Evolutionary conservation across 2,113 vertebrate genomes (phyloP).

Genomic region (Meriones unguiculatus): DNA sequence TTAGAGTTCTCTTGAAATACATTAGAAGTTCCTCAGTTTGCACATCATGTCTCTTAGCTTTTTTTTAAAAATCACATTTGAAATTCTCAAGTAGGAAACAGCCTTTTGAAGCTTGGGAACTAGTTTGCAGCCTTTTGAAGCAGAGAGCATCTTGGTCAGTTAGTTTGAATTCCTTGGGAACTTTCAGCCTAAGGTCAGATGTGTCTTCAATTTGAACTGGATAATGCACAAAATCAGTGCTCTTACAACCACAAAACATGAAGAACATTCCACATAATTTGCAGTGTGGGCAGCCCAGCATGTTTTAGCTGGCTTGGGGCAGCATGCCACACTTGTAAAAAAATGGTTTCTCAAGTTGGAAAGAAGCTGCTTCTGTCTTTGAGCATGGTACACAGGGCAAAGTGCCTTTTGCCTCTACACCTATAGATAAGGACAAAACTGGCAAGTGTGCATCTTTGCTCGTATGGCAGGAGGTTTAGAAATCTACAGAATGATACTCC

Average conservation of each 20-base stretch:
- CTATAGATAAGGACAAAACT: constrained; percentile 32
- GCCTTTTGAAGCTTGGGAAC: not conserved
- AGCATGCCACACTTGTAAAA: constrained; percentile 58
- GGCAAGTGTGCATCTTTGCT: constrained; percentile 27
- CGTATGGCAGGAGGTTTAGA: constrained; percentile 1
- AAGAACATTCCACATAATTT: constrained; percentile 79
- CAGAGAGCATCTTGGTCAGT: constrained; percentile 46
- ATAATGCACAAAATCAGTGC: constrained; percentile 61
- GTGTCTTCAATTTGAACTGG: constrained; percentile 62
- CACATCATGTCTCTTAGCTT: not conserved
- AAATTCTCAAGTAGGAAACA: constrained; percentile 41
- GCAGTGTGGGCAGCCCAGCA: constrained; percentile 68
- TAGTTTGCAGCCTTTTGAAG: not conserved
- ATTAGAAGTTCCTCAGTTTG: constrained; percentile 18
- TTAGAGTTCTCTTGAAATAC: constrained; percentile 57
- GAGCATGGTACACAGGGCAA: constrained; percentile 53
- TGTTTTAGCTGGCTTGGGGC: constrained; percentile 70
- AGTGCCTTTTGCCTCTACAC: constrained; percentile 46
- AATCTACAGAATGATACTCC: constrained; percentile 27
- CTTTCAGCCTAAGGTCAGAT: constrained; percentile 63
- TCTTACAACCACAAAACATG: constrained; percentile 72
- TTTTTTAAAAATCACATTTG: not conserved
- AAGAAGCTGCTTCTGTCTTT: constrained; percentile 66
- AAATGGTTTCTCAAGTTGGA: constrained; percentile 66
- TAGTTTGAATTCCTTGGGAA: constrained; percentile 54